Conservation (phyloP, 2,797 vertebrate genomes). For the Acanthurus lineatus region DNA sequence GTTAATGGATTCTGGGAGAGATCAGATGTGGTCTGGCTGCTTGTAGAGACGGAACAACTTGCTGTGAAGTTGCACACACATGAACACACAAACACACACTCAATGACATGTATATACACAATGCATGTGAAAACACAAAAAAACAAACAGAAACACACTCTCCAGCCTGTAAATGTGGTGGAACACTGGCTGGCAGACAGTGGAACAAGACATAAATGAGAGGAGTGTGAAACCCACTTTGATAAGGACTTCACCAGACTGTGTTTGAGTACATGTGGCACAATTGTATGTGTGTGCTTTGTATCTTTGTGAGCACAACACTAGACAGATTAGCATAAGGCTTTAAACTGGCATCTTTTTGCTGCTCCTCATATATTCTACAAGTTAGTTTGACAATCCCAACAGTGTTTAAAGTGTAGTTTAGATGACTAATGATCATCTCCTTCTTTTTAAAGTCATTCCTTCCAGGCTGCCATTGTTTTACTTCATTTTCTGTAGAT, state of each 20-base stretch:
- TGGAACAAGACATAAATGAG: constrained; percentile 58
- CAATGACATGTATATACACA: background rate
- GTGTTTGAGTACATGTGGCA: background rate
- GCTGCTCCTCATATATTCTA: background rate
- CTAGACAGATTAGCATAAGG: background rate
- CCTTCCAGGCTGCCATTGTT: too few relatives aligned
- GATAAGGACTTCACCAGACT: constrained; percentile 65
- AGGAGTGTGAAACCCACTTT: constrained; percentile 44
- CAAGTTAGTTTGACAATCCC: background rate
- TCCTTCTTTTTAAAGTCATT: too few relatives aligned
- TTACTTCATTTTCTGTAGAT: too few relatives aligned
- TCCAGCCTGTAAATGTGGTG: constrained; percentile 65
- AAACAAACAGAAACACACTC: constrained; percentile 5
- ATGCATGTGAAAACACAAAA: constrained; percentile 19
- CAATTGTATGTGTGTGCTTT: background rate
- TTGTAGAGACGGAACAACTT: constrained; percentile 50
- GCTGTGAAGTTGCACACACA: constrained; percentile 31
- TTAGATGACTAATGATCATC: too few relatives aligned
- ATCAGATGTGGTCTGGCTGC: constrained; percentile 70
- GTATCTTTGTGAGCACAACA: background rate
- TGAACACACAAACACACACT: background rate
- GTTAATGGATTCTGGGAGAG: constrained; percentile 59
- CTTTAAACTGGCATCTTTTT: background rate
- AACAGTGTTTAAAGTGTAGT: background rate
- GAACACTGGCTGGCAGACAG: constrained; percentile 55